Evolutionary conservation across 2,888 invertebrate species (phyloP).

Genomic region (Aethes cnicana): DNA sequence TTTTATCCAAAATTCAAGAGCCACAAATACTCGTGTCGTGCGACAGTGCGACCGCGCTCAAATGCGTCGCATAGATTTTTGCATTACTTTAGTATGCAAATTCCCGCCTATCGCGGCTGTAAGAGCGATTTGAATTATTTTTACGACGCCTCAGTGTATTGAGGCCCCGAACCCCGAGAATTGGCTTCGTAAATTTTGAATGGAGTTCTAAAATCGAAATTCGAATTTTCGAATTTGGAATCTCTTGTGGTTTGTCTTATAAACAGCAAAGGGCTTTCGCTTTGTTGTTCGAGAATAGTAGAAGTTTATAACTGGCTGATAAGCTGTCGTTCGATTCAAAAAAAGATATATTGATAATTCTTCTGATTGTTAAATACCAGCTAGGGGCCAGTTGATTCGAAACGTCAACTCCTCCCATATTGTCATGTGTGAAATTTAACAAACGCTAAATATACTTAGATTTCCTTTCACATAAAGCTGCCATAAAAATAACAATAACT

Average conservation of each 20-base stretch:
- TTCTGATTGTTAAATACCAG: no score
- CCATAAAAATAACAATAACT: conserved; percentile 40
- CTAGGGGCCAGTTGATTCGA: no score
- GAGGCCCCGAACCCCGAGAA: conserved; percentile 57
- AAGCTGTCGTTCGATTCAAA: no score
- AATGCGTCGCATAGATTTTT: conserved; percentile 78
- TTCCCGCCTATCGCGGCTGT: conserved; percentile 74
- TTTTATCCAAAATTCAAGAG: conserved; percentile 27
- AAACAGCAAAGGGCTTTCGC: conserved; percentile 4
- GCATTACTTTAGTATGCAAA: conserved; percentile 83
- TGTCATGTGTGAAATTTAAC: no score
- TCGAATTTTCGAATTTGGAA: conserved; percentile 49
- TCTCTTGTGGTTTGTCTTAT: conserved; percentile 15
- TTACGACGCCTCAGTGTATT: conserved; percentile 81
- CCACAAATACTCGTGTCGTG: conserved; percentile 32
- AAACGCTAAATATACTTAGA: no score
- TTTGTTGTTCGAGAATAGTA: not conserved
- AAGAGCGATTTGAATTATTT: conserved; percentile 84
- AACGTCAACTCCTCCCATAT: no score
- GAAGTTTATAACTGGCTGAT: no score
- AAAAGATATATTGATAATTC: no score
- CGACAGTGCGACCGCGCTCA: conserved; percentile 53
- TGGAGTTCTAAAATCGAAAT: conserved; percentile 49
- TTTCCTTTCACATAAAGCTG: no score
- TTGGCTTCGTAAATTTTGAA: conserved; percentile 69